phyloP scores from a whole-genome alignment of 2,888 invertebrate genomes.

The Lymantria monacha region DNA sequence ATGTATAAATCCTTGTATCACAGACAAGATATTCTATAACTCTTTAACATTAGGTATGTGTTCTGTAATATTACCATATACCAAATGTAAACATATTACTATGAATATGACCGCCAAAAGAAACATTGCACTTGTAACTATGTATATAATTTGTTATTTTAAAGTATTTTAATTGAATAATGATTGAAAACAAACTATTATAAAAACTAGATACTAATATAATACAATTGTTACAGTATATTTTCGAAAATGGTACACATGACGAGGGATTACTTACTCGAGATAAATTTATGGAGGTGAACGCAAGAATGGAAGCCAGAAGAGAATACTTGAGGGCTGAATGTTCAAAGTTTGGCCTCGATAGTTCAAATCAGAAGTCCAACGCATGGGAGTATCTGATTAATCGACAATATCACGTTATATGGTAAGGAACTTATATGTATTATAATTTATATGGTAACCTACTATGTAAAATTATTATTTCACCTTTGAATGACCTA shows the following conservation, averaged over 20 bases:
- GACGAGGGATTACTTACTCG: slow-evolving; percentile 65
- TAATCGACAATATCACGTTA: slow-evolving; percentile 89
- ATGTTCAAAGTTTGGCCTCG: slow-evolving; percentile 84
- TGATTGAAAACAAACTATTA: too few relatives aligned
- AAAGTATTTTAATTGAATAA: too few relatives aligned
- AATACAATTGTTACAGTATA: slow-evolving; percentile 61
- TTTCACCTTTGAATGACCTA: too few relatives aligned
- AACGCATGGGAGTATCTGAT: slow-evolving; percentile 94
- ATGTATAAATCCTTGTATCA: too few relatives aligned
- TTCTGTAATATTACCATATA: too few relatives aligned
- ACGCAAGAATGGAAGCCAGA: slow-evolving; percentile 81
- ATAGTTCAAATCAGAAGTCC: slow-evolving; percentile 85
- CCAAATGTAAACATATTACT: too few relatives aligned
- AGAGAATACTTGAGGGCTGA: slow-evolving; percentile 81
- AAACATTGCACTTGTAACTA: too few relatives aligned
- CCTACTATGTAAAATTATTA: too few relatives aligned
- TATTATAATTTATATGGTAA: not conserved
- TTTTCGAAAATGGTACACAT: slow-evolving; percentile 72
- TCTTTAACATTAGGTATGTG: too few relatives aligned
- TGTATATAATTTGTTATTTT: too few relatives aligned
- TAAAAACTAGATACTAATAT: slow-evolving; percentile 5
- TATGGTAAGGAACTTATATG: slow-evolving; percentile 82
- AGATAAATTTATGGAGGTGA: slow-evolving; percentile 82
- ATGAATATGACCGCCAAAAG: too few relatives aligned
- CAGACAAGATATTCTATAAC: too few relatives aligned